Evolutionary conservation across 2,888 invertebrate genomes (phyloP).

Genomic region (Gastrophysa polygoni): DNA sequence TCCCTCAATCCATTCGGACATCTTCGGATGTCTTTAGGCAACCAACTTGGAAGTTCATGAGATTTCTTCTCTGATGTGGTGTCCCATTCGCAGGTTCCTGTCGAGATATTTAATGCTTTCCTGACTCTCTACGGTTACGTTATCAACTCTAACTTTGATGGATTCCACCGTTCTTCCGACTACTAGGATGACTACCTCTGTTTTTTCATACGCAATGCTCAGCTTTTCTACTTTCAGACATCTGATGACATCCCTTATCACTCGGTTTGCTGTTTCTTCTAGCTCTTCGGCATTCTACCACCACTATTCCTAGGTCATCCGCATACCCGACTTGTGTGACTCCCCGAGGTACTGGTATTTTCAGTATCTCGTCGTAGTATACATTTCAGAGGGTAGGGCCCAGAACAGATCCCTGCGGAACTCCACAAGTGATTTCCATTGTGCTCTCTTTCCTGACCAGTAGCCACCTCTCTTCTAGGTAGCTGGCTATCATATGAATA

Average conservation of each 20-base stretch:
- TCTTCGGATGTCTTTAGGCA: no score
- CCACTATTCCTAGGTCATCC: not conserved
- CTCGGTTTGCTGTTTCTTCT: not conserved
- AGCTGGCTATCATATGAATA: constrained; percentile 20
- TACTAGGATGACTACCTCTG: no score
- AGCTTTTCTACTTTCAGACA: no score
- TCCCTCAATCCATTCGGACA: no score
- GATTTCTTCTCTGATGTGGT: no score
- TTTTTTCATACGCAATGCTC: no score
- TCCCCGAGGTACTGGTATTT: not conserved
- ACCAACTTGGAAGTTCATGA: no score
- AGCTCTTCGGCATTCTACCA: not conserved
- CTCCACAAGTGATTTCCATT: not conserved
- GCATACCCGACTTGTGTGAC: not conserved
- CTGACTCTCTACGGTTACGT: no score
- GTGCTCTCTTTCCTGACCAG: not conserved
- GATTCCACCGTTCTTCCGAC: no score
- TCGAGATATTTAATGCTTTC: no score
- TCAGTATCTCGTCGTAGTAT: not conserved
- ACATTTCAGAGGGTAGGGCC: constrained; percentile 68
- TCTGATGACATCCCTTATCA: not conserved
- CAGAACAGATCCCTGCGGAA: not conserved
- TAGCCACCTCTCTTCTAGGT: constrained; percentile 15
- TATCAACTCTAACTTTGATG: no score
- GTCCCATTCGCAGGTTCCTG: no score